Conservation (phyloP, 2,888 invertebrate genomes). For the Bombylius discolor region DNA sequence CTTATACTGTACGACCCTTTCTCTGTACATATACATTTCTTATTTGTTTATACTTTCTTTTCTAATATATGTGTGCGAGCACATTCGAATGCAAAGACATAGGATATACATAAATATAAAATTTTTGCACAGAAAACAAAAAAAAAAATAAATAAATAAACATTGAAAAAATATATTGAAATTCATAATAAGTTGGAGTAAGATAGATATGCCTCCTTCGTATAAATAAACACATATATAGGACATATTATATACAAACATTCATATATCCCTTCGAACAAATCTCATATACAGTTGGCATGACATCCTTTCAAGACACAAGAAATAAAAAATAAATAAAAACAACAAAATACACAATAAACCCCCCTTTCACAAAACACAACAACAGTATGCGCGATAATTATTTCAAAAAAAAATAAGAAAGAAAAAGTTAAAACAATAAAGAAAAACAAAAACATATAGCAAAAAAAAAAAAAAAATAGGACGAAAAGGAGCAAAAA, state of each 20-base stretch:
- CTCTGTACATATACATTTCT: too few species aligned
- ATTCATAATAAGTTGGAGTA: not conserved
- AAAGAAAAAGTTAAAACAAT: not conserved
- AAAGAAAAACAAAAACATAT: slow-evolving; percentile 4
- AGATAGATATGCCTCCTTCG: not conserved
- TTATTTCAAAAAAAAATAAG: slow-evolving; percentile 4
- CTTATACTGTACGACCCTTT: too few species aligned
- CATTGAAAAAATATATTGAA: not conserved
- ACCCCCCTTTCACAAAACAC: too few species aligned
- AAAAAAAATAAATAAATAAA: not conserved
- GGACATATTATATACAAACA: not conserved
- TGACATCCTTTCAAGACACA: not conserved
- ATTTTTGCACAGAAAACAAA: not conserved
- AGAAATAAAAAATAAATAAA: too few species aligned
- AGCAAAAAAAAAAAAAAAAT: not conserved
- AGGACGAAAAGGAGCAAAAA: not conserved
- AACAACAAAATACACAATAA: too few species aligned
- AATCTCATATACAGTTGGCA: not conserved
- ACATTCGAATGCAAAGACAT: not conserved
- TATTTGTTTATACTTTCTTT: too few species aligned
- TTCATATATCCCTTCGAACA: not conserved
- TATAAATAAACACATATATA: not conserved
- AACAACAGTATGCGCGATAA: slow-evolving; percentile 1
- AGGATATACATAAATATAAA: not conserved
- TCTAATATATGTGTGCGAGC: slow-evolving; percentile 1